Evolutionary conservation across 1,140 invertebrate genomes (phyloP).

Genomic region (Plutomurus gul): DNA sequence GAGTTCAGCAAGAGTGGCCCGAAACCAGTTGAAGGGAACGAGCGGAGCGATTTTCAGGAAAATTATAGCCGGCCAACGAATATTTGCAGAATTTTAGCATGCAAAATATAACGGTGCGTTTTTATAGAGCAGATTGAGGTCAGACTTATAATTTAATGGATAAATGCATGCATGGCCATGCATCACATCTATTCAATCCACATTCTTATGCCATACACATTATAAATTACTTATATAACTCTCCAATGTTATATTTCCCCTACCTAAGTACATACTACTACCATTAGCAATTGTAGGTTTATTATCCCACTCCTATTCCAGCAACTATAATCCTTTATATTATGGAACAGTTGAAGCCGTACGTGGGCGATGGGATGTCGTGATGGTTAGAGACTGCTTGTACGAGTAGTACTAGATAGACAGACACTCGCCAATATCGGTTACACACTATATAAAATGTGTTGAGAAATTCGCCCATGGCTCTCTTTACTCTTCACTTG

Average conservation of each 20-base stretch:
- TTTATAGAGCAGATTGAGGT: conserved; percentile 31
- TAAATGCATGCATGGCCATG: conserved; percentile 34
- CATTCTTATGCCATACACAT: conserved; percentile 12
- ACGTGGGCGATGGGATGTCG: no score
- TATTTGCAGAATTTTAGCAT: conserved; percentile 19
- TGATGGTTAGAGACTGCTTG: no score
- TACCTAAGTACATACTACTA: background rate
- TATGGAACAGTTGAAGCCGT: no score
- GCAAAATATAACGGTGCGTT: conserved; percentile 18
- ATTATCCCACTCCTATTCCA: background rate
- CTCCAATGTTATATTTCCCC: background rate
- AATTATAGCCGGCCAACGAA: conserved; percentile 10
- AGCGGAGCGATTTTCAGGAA: background rate
- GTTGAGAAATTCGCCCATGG: conserved; percentile 9
- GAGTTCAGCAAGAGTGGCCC: no score
- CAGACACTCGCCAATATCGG: background rate
- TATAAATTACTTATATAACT: no score
- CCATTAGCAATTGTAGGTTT: background rate
- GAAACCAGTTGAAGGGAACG: background rate
- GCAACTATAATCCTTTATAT: no score
- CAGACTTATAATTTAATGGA: conserved; percentile 33
- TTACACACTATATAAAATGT: background rate
- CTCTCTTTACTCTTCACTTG: background rate
- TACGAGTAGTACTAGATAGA: no score
- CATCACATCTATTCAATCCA: conserved; percentile 6